Base-by-base conservation (phyloP, 2,113 vertebrate genomes). In the Atlantisia rogersi region DNA sequence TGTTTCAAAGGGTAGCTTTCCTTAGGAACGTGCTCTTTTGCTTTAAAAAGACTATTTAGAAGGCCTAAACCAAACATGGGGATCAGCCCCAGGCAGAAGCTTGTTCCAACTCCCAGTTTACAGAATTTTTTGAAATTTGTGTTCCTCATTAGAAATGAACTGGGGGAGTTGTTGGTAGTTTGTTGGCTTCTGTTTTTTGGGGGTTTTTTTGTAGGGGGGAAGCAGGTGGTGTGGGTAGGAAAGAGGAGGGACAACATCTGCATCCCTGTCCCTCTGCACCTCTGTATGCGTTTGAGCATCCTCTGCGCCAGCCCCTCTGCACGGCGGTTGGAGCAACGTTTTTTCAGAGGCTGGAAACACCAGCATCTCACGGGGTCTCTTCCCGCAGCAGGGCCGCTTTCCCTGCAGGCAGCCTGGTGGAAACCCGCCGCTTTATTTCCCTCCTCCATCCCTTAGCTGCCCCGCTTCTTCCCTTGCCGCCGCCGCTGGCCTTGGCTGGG, bases 381-480 rank as follows among this genome's bases (percentile, higher is more conserved):
- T 42, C 35, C 21, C 1, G 0, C 35, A 21, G 44, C 35, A 28
- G 37, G 42, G 28, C n/a, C 37, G 71, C 22, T 28, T 56, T 56
- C 12, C n/a, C 28, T 14, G 19, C 35, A 2, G 9, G 3, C 59
- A 69, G 21, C 44, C 29, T 15, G 17, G 12, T 28, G 18, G 32
- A 44, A 25, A 73, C 5, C 29, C 6, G 4, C 39, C 0, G 12
- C 14, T 39, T 19, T n/a, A 15, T 65, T 48, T 32, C 1, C 0
- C 0, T 0, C 11, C 13, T 29, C 35, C 35, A 6, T 4, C 2
- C 7, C 1, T 1, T 4, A 1, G 17, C 12, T 6, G 4, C 8
- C 10, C 4, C 7, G 7, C 48, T 48, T 11, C 48, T 46, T 46
- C 44, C 44, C 44, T 8, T 18, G 17, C 44, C 17, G 44, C 16